Conservation (phyloP, 2,888 invertebrate species). For the Drosophila prostipennis region DNA sequence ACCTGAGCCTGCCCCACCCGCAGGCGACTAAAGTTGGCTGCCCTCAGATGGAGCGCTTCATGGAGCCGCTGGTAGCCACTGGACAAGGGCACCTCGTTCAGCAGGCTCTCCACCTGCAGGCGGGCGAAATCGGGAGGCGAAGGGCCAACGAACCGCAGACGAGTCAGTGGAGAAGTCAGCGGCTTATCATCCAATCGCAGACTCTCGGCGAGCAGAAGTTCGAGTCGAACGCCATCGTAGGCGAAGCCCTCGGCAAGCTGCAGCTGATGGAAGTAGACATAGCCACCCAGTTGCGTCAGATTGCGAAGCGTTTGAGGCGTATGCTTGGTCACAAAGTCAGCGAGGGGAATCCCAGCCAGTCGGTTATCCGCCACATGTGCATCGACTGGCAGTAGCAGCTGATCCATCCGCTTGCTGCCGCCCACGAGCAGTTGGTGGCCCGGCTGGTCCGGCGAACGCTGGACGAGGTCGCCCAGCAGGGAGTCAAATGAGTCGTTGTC, state of each 20-base stretch:
- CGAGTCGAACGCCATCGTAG: conserved; percentile 84
- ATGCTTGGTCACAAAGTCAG: conserved; percentile 85
- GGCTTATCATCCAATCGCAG: conserved; percentile 83
- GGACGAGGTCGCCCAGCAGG: conserved; percentile 85
- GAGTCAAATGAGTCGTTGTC: conserved; percentile 83
- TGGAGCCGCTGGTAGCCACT: conserved; percentile 67
- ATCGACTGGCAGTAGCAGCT: conserved; percentile 82
- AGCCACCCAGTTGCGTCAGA: conserved; percentile 82
- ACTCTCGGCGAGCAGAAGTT: conserved; percentile 83
- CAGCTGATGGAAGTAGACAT: conserved; percentile 85
- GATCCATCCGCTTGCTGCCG: conserved; percentile 85
- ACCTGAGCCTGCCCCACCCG: conserved; percentile 76
- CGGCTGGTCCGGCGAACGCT: conserved; percentile 81
- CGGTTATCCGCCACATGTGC: conserved; percentile 83
- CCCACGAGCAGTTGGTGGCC: conserved; percentile 82
- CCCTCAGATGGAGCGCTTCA: conserved; percentile 74
- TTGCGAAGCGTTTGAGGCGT: conserved; percentile 84
- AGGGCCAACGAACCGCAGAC: conserved; percentile 81
- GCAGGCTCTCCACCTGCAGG: conserved; percentile 75
- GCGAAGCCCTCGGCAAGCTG: conserved; percentile 77
- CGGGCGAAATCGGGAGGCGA: conserved; percentile 49
- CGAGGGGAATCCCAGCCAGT: conserved; percentile 84
- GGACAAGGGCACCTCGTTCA: conserved; percentile 82
- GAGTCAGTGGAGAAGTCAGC: conserved; percentile 54
- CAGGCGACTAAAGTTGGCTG: conserved; percentile 75